Percentiles rank a stretch among this genome's conserved stretches.
Evolutionary conservation across 2,888 invertebrate species (phyloP).

Genomic region (Leptopterna dolabrata): DNA sequence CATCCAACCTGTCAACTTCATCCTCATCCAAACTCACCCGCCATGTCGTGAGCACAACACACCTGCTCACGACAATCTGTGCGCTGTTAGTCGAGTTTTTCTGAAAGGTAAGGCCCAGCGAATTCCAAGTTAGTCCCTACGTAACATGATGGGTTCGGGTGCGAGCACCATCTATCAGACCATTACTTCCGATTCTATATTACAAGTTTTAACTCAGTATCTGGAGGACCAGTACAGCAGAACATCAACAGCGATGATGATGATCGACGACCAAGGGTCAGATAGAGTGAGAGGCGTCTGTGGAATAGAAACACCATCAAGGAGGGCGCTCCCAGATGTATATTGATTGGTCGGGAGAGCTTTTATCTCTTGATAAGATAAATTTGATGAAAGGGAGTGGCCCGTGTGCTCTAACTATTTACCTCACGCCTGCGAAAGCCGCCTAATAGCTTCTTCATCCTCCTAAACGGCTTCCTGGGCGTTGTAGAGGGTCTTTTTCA

Average conservation of each 20-base stretch:
- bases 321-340: background rate
- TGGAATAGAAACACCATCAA: background rate
- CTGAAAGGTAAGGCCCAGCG: no score
- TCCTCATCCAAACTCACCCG: no score
- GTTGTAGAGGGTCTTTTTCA: background rate
- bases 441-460: background rate
- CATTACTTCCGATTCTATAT: no score
- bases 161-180: no score
- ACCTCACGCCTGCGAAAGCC: background rate
- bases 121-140: no score
- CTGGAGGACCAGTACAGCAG: background rate
- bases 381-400: conserved; percentile 25
- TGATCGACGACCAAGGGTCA: background rate
- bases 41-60: no score
- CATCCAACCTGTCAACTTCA: no score
- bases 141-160: no score
- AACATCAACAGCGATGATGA: background rate
- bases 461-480: background rate
- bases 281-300: background rate
- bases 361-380: conserved; percentile 43
- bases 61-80: no score
- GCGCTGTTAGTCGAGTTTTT: no score
- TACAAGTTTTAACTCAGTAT: no score
- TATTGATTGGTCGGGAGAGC: conserved; percentile 7
- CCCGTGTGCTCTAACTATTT: background rate